Base-by-base conservation (phyloP, 2,888 invertebrate species). In the Caenorhabditis sp. region DNA sequence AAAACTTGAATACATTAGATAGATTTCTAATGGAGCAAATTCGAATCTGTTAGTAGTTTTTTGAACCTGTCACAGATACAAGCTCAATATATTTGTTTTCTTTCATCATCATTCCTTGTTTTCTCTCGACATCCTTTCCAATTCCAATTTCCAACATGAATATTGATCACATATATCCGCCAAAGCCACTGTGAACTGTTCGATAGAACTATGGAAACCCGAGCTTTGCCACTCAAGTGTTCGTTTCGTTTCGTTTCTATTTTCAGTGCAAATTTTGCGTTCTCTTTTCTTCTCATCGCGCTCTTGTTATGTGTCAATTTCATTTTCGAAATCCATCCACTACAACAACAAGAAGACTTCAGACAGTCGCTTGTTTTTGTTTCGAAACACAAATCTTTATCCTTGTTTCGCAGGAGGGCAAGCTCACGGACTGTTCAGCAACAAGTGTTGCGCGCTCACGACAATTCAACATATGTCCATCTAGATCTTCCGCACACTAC, bases 381-480 rank as follows among this genome's bases (percentile, higher is more conserved):
- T 79, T 72, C 79, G 66, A 59, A 74, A 68, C 61, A 80, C 58
- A 54, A 59, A n/a, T n/a, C 41, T 51, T 58, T 59, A 31, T 73
- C 70, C 70, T 38, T 12, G 31, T 35, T 49, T 31, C 31, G 51
- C 51, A 66, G 49, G 5, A 54, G 54, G 51, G 61, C 63, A 73
- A 69, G 74, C 70, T 75, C 74, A 70, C 74, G 70, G 81, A 54
- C 63, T 74, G 81, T 75, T 82, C 72, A 81, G 63, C 61, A 81
- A 83, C 83, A 83, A 83, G 83, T 83, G 83, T 79, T 83, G 83
- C 70, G 74, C 83, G 75, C 83, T 83, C 83, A 83, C 83, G 83
- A 83, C 70, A 69, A 79, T 83, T 79, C 83, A 79, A 83, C 73
- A 83, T 74, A 80, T 82, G 82, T 72, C 66, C 61, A 81, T 69